Evolutionary conservation across 2,888 invertebrate species (phyloP).

Genomic region (Agrochola macilenta): DNA sequence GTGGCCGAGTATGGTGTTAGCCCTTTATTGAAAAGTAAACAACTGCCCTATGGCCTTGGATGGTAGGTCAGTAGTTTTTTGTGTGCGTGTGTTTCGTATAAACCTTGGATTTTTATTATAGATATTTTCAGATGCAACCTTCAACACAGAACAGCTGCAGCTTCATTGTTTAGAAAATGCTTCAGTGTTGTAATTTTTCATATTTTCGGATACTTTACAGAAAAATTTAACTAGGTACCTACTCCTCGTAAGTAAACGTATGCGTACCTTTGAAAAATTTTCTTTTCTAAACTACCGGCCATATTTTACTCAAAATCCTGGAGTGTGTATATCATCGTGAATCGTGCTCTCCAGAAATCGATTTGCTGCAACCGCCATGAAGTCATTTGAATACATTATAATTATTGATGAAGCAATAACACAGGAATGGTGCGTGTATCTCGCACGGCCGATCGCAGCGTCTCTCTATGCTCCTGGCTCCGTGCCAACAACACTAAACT

Average conservation of each 20-base stretch:
- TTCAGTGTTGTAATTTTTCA: neutral
- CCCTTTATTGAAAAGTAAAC: constrained; percentile 10
- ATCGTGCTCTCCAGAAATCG: neutral
- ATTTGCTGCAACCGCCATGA: constrained; percentile 14
- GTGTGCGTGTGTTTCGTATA: constrained; percentile 2
- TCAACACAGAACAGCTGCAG: neutral
- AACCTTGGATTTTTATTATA: constrained; percentile 9
- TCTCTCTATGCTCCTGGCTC: constrained; percentile 42
- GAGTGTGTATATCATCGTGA: too few species aligned
- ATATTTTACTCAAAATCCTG: neutral
- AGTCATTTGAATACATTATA: constrained; percentile 22
- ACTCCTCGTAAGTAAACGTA: neutral
- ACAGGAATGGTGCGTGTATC: constrained; percentile 34
- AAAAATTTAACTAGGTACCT: too few species aligned
- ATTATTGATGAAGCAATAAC: constrained; percentile 54
- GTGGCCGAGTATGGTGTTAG: neutral
- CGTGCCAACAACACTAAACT: constrained; percentile 53
- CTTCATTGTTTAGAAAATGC: neutral
- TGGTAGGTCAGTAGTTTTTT: constrained; percentile 25
- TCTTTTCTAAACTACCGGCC: neutral
- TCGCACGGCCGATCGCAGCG: constrained; percentile 11
- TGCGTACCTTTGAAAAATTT: neutral
- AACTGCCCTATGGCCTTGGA: constrained; percentile 32
- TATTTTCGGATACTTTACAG: neutral
- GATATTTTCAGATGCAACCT: neutral